These are phyloP conservation scores for Aphis gossypii DNA, from an alignment of 1,140 invertebrate genomes.

Conservation along the genomic window DNA sequence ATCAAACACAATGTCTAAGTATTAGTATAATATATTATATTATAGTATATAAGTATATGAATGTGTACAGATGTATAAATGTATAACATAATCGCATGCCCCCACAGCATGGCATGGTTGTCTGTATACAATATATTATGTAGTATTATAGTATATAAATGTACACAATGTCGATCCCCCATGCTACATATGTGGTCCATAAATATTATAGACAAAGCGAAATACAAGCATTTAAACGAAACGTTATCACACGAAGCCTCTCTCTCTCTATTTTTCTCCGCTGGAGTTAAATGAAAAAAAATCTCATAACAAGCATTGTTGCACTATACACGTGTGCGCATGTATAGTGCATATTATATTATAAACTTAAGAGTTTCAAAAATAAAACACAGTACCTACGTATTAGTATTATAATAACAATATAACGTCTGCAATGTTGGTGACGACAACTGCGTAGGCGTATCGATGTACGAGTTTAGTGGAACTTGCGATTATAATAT, in stretches of 20 bases:
- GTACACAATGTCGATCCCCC: neutral
- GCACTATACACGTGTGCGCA: neutral
- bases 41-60: neutral
- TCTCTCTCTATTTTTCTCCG: neutral
- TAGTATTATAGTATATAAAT: neutral
- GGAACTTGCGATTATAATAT: neutral
- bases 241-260: neutral
- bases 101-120: too few species aligned
- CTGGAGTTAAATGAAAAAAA: conserved; percentile 2
- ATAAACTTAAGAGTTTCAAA: neutral
- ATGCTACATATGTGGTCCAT: neutral
- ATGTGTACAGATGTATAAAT: too few species aligned
- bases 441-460: neutral
- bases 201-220: neutral
- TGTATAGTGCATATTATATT: neutral
- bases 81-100: too few species aligned
- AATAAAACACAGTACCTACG: neutral
- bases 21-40: neutral
- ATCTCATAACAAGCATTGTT: neutral
- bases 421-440: neutral
- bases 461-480: neutral
- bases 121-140: too few species aligned
- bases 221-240: neutral
- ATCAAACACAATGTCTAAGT: neutral
- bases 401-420: neutral